A percentile compares a stretch with the other conserved stretches of the same genome.
phyloP scores from a whole-genome alignment of 2,888 invertebrate species.

The Drosophila mettleri region DNA sequence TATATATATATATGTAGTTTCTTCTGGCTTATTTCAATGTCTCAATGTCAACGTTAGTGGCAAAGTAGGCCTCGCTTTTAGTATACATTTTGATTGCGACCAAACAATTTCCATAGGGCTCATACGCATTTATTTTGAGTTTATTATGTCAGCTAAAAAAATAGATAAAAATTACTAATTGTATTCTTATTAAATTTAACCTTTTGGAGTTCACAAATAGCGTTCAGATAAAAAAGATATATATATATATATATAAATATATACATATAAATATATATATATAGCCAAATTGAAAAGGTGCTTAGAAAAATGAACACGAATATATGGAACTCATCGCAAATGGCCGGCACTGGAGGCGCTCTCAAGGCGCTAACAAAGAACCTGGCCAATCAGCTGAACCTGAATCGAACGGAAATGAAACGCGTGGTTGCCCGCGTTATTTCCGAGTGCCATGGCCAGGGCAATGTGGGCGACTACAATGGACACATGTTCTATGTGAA shows the following conservation, averaged over 20 bases:
- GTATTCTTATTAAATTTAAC: constrained; percentile 3
- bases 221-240: neutral
- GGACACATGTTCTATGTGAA: constrained; percentile 58
- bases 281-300: constrained; percentile 12
- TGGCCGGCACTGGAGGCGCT: constrained; percentile 58
- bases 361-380: constrained; percentile 60
- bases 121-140: constrained; percentile 1
- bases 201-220: neutral
- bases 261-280: neutral
- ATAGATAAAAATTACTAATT: constrained; percentile 17
- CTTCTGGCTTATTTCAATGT: neutral
- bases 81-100: too few species aligned
- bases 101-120: neutral
- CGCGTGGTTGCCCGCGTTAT: constrained; percentile 60
- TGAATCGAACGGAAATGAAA: constrained; percentile 51
- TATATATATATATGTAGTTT: too few species aligned
- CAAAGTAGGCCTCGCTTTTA: constrained; percentile 13
- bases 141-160: constrained; percentile 23
- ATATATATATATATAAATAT: neutral
- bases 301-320: constrained; percentile 28
- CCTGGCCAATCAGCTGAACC: constrained; percentile 51
- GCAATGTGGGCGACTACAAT: constrained; percentile 56
- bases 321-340: constrained; percentile 56
- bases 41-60: too few species aligned
- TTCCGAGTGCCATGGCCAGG: constrained; percentile 48